phyloP scores from a whole-genome alignment of 2,797 vertebrate species.

The Macroramphosus scolopax region DNA sequence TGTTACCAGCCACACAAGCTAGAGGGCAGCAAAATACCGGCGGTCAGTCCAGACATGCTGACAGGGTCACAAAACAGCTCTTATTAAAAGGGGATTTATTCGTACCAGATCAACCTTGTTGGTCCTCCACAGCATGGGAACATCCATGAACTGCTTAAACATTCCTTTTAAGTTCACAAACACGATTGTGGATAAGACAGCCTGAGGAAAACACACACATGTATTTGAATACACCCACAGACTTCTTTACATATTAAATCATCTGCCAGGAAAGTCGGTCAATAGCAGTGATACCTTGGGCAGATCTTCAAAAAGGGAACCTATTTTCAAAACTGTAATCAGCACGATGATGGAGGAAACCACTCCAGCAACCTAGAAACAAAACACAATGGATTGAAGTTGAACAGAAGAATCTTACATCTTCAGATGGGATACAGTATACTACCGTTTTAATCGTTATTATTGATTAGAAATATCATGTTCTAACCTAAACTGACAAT shows the following conservation, averaged over 20 bases:
- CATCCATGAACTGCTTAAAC: slow-evolving; percentile 85
- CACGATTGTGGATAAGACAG: slow-evolving; percentile 86
- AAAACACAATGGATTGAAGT: too few species aligned
- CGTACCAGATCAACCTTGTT: slow-evolving; percentile 86
- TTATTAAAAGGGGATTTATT: slow-evolving; percentile 4
- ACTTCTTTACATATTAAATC: not conserved
- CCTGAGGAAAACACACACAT: slow-evolving; percentile 71
- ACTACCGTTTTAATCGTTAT: too few species aligned
- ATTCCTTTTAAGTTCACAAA: slow-evolving; percentile 93
- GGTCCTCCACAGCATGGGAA: slow-evolving; percentile 83
- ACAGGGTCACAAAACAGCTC: slow-evolving; percentile 1
- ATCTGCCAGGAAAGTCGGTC: not conserved
- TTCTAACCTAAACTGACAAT: too few species aligned
- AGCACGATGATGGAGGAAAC: slow-evolving; percentile 87
- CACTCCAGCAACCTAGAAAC: slow-evolving; percentile 75
- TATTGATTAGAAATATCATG: too few species aligned
- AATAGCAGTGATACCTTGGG: slow-evolving; percentile 83
- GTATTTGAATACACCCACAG: slow-evolving; percentile 5
- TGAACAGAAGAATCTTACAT: too few species aligned
- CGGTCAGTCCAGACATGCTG: slow-evolving; percentile 14
- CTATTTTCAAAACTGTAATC: slow-evolving; percentile 86
- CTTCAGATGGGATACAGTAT: too few species aligned
- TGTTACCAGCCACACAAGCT: slow-evolving; percentile 92
- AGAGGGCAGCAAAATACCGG: slow-evolving; percentile 26
- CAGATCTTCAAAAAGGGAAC: slow-evolving; percentile 86